These are phyloP conservation scores for Spinus olivaceus DNA, from an alignment of 2,797 vertebrate genomes.

Conservation along the genomic window DNA sequence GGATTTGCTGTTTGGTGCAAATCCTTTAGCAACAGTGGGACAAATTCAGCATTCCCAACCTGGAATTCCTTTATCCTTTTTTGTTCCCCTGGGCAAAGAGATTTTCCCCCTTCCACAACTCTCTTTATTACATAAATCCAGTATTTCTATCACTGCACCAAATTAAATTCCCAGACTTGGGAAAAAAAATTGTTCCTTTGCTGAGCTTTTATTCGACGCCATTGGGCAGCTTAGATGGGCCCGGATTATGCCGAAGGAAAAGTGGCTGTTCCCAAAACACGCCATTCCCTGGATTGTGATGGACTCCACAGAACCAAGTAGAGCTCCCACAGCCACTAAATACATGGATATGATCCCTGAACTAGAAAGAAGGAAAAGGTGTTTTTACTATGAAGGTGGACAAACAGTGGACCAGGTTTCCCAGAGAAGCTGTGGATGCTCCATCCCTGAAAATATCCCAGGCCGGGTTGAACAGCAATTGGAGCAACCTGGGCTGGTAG, in stretches of 20 bases:
- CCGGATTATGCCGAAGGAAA: not conserved
- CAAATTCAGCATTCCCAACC: not conserved
- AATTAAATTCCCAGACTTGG: not conserved
- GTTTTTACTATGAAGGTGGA: not conserved
- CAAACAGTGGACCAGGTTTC: not conserved
- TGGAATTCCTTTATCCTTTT: not conserved
- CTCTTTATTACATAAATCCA: not conserved
- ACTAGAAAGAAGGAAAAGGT: accelerated
- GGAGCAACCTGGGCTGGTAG: not conserved
- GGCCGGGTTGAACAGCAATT: not conserved
- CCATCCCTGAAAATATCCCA: not conserved
- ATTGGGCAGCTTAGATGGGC: not conserved
- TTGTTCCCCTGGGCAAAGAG: not conserved
- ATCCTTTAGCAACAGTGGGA: not conserved
- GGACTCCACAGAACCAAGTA: accelerated
- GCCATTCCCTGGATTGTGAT: not conserved
- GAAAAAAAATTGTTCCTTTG: not conserved
- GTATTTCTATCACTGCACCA: not conserved
- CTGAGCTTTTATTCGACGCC: not conserved
- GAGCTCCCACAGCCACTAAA: not conserved
- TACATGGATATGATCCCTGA: not conserved
- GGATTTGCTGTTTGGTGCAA: not conserved
- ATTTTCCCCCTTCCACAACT: not conserved
- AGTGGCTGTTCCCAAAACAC: not conserved
- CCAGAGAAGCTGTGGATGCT: not conserved